These are phyloP conservation scores for Mobula birostris DNA, from an alignment of 2,113 vertebrate genomes.

Conservation along the genomic window DNA sequence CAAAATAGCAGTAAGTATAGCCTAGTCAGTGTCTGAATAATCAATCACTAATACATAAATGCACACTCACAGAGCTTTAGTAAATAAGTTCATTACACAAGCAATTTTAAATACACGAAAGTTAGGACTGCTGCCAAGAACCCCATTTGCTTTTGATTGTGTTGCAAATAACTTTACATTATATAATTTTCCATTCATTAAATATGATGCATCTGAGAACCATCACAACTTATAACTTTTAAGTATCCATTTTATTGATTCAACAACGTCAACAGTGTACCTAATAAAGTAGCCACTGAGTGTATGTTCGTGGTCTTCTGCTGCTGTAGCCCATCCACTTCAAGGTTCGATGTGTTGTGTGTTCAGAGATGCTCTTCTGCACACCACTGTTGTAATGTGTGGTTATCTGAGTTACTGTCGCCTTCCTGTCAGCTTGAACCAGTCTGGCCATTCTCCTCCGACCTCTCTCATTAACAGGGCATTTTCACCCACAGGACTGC, in stretches of 20 bases:
- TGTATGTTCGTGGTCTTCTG: no score
- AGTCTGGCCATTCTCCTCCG: no score
- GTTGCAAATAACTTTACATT: slow-evolving; percentile 32
- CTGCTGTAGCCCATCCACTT: no score
- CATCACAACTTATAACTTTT: neutral
- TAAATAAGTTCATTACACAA: slow-evolving; percentile 34
- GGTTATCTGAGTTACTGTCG: no score
- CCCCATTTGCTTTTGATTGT: slow-evolving; percentile 17
- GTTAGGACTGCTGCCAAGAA: slow-evolving; percentile 19
- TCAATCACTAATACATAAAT: slow-evolving; percentile 54
- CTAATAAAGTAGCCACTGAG: no score
- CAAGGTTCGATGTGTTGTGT: no score
- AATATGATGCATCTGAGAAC: slow-evolving; percentile 8
- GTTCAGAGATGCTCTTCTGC: no score
- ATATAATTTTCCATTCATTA: slow-evolving; percentile 37
- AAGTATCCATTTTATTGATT: slow-evolving; percentile 29
- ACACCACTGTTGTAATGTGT: no score
- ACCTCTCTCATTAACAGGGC: no score
- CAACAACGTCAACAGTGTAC: neutral
- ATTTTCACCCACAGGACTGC: no score
- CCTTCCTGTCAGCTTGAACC: no score
- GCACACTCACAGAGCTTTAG: slow-evolving; percentile 11
- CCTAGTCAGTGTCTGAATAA: slow-evolving; percentile 63
- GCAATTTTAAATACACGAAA: slow-evolving; percentile 32
- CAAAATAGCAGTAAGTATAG: slow-evolving; percentile 64